Conservation (phyloP, 2,797 vertebrate genomes). For the Carapus acus region DNA sequence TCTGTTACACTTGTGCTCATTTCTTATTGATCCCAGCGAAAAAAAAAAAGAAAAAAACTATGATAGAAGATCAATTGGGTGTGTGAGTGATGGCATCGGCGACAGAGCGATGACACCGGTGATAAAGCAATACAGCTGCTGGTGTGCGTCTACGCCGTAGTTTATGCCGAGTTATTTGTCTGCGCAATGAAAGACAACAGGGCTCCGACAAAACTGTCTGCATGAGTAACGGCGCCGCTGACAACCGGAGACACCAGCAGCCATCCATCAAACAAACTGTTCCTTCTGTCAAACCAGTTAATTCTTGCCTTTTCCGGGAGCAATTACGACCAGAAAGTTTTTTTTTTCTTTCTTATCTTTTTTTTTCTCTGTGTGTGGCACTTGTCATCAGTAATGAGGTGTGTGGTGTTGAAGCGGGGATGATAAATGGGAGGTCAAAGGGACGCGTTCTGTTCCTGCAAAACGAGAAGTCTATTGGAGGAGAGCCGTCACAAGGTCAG, state of each 20-base stretch:
- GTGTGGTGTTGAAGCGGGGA: no score
- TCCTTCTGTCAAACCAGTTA: not conserved
- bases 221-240: conserved; percentile 25
- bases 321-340: conserved; percentile 4
- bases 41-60: conserved; percentile 2
- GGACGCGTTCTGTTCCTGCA: no score
- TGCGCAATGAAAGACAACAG: conserved; percentile 32
- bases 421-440: no score
- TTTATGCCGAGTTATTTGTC: conserved; percentile 37
- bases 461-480: no score
- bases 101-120: conserved; percentile 39
- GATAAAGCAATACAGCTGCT: conserved; percentile 46
- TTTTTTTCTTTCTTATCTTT: no score
- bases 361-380: no score
- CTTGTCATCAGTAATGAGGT: no score
- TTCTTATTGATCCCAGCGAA: conserved; percentile 25
- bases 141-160: conserved; percentile 26
- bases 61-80: conserved; percentile 34
- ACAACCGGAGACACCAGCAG: conserved; percentile 26
- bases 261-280: no score
- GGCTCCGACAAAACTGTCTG: conserved; percentile 28
- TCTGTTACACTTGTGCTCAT: conserved; percentile 15
- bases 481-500: no score
- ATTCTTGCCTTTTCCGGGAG: not conserved
- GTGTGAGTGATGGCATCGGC: conserved; percentile 35